Percentiles rank a stretch among this genome's conserved stretches.
Evolutionary conservation across 2,888 invertebrate genomes (phyloP).

Genomic region (Lagria hirta): DNA sequence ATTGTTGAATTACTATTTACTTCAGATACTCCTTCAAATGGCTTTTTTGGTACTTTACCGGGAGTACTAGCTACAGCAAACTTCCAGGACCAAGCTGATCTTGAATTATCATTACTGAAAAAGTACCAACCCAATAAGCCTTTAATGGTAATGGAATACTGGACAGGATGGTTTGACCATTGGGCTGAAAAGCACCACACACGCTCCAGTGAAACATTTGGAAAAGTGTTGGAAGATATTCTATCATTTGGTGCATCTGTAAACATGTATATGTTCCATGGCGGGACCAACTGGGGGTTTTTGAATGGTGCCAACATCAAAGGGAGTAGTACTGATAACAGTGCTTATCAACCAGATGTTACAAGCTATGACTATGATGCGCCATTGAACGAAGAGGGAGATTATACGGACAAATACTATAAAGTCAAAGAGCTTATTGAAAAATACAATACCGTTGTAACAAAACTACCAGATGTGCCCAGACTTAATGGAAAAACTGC

Average conservation of each 20-base stretch:
- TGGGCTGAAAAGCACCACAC: constrained; percentile 55
- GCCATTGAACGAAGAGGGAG: constrained; percentile 85
- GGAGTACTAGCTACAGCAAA: constrained; percentile 58
- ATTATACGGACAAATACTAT: constrained; percentile 81
- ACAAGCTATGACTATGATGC: constrained; percentile 71
- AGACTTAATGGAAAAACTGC: constrained; percentile 40
- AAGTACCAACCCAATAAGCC: constrained; percentile 57
- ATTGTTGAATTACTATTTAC: constrained; percentile 58
- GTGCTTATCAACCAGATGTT: constrained; percentile 49
- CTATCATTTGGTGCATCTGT: constrained; percentile 56
- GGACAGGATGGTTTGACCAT: constrained; percentile 65
- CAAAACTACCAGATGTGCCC: constrained; percentile 47
- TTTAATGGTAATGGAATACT: constrained; percentile 62
- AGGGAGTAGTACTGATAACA: constrained; percentile 29
- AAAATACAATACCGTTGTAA: constrained; percentile 45
- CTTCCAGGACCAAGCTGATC: constrained; percentile 53
- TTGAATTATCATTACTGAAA: constrained; percentile 52
- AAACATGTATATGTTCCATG: constrained; percentile 91
- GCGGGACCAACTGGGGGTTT: constrained; percentile 87
- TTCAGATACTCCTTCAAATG: constrained; percentile 50
- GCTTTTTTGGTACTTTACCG: constrained; percentile 36
- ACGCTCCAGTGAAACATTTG: constrained; percentile 34
- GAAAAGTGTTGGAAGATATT: constrained; percentile 39
- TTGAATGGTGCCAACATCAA: constrained; percentile 44
- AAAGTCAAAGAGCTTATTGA: constrained; percentile 62